A percentile compares a stretch with the other conserved stretches of the same genome.
These are phyloP conservation scores for Mesocentrotus franciscanus DNA, from an alignment of 53 echinoderm and acorn worm genomes.

Conservation along the genomic window DNA sequence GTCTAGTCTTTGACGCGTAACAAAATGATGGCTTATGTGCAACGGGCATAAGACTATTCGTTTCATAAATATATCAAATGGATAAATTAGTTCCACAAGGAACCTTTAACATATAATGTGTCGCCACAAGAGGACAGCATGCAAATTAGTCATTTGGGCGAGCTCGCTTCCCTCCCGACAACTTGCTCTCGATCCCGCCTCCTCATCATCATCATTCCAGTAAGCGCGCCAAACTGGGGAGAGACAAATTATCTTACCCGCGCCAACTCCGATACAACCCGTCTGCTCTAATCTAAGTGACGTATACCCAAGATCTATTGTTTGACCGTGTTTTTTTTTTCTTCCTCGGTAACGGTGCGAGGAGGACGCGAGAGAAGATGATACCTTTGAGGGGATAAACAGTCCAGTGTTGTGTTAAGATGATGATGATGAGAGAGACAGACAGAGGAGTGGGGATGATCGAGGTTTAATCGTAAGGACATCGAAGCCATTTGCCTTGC, in stretches of 20 bases:
- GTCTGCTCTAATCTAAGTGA: not conserved
- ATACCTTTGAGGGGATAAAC: not conserved
- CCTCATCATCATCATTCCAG: not conserved
- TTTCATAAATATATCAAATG: too few relatives aligned
- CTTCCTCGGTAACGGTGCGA: not conserved
- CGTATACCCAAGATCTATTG: not conserved
- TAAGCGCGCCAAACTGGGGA: not conserved
- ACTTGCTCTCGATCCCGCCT: not conserved
- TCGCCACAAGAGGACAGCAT: not conserved
- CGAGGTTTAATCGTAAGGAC: not conserved
- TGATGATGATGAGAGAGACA: too few relatives aligned
- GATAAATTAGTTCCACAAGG: too few relatives aligned
- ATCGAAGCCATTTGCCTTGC: not conserved
- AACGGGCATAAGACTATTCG: too few relatives aligned
- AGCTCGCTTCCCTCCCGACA: not conserved
- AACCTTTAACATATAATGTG: not conserved
- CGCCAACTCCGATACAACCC: not conserved
- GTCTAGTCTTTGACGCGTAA: too few relatives aligned
- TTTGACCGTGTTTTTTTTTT: not conserved
- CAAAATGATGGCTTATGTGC: too few relatives aligned
- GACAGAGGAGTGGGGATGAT: not conserved
- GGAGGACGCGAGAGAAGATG: not conserved
- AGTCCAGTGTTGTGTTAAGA: not conserved
- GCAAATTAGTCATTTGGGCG: slow-evolving; percentile 6
- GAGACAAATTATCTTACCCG: not conserved